Evolutionary conservation across 2,888 invertebrate species (phyloP).

Genomic region (Spodoptera littoralis): DNA sequence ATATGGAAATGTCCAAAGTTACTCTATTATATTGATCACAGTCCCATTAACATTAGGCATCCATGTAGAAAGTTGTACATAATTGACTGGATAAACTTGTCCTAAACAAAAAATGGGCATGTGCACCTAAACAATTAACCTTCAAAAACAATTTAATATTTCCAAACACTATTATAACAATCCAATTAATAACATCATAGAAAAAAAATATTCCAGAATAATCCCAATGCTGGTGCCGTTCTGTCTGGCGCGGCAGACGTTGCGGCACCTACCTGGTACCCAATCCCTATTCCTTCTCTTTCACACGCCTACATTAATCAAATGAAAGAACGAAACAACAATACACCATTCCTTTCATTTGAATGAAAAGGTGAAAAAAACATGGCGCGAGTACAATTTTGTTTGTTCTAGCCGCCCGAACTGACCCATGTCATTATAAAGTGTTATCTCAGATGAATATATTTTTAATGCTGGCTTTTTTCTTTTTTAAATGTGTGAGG

Average conservation of each 20-base stretch:
- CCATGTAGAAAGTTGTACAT: too few relatives aligned
- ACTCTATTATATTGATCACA: too few relatives aligned
- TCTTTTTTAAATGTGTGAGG: conserved; percentile 79
- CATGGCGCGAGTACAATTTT: conserved; percentile 68
- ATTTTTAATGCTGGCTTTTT: conserved; percentile 79
- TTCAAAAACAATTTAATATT: conserved; percentile 1
- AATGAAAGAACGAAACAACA: conserved; percentile 47
- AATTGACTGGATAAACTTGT: too few relatives aligned
- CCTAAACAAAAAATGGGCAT: background rate
- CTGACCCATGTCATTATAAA: conserved; percentile 87
- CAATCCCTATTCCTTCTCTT: conserved; percentile 70
- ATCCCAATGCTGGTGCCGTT: conserved; percentile 76
- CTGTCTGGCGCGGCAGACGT: conserved; percentile 83
- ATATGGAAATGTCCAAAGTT: too few relatives aligned
- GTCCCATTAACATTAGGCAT: too few relatives aligned
- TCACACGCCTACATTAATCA: conserved; percentile 40
- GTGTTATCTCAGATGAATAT: conserved; percentile 87
- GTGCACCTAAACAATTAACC: background rate
- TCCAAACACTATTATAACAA: conserved; percentile 29
- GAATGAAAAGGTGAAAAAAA: conserved; percentile 67
- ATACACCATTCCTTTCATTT: conserved; percentile 60
- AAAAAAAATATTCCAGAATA: conserved; percentile 66
- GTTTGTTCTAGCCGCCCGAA: conserved; percentile 88
- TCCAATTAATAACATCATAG: conserved; percentile 60
- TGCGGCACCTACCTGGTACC: conserved; percentile 83